Percentiles rank a stretch among this genome's conserved stretches.
Evolutionary conservation across 2,888 invertebrate genomes (phyloP).

Genomic region (Diplolepis rosae): DNA sequence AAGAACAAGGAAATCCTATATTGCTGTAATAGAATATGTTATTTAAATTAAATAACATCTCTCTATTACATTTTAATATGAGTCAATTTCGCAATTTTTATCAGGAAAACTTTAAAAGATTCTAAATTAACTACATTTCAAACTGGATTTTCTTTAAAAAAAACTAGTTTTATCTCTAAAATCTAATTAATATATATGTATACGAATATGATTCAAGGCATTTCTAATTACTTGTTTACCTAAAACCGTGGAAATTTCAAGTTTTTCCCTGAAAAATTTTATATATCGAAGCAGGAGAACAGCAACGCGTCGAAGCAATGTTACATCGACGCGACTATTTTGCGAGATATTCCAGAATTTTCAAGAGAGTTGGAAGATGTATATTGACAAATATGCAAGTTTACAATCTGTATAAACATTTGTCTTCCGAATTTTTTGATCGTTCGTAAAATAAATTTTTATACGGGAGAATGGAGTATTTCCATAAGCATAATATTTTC

Average conservation of each 20-base stretch:
- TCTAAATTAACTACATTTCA: no score
- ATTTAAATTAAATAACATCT: background rate
- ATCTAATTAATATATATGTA: no score
- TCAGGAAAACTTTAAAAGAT: no score
- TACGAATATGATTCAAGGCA: background rate
- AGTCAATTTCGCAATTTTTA: background rate
- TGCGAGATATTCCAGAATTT: conserved; percentile 57
- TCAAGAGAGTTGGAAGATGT: conserved; percentile 15
- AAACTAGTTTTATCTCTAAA: no score
- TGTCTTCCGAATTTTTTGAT: background rate
- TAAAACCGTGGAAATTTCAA: conserved; percentile 75
- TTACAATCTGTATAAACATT: background rate
- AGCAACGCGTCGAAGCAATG: conserved; percentile 66
- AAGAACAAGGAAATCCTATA: conserved; percentile 21
- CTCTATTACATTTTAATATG: background rate
- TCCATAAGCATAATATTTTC: no score
- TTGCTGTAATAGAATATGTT: background rate
- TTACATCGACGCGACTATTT: conserved; percentile 64
- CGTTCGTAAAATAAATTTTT: background rate
- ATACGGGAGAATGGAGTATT: background rate
- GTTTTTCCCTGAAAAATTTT: conserved; percentile 78
- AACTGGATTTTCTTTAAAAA: no score
- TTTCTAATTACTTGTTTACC: conserved; percentile 68
- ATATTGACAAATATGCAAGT: background rate
- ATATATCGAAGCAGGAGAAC: conserved; percentile 76